phyloP scores from a whole-genome alignment of 2,888 invertebrate species.

The Rapana venosa region DNA sequence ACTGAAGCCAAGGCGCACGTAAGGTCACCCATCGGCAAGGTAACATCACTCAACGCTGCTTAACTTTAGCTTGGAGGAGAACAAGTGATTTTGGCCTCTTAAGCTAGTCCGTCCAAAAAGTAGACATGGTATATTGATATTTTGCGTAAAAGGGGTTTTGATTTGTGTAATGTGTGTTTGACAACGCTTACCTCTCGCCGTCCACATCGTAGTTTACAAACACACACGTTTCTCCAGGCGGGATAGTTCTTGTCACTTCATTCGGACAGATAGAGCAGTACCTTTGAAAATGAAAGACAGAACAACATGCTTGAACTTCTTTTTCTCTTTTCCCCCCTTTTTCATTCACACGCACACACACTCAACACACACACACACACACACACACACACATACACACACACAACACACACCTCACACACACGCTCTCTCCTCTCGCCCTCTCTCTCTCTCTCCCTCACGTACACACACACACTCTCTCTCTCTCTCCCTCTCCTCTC shows the following conservation, averaged over 20 bases:
- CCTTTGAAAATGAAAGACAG: neutral
- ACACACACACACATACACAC: constrained; percentile 29
- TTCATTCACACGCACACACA: neutral
- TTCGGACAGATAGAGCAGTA: neutral
- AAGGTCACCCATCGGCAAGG: too few relatives aligned
- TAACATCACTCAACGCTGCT: too few relatives aligned
- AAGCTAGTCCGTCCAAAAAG: neutral
- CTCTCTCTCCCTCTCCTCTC: neutral
- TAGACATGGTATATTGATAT: neutral
- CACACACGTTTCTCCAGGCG: neutral
- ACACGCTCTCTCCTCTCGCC: constrained; percentile 6
- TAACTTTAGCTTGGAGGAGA: too few relatives aligned
- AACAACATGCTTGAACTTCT: too few relatives aligned
- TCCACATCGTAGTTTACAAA: neutral
- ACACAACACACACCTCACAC: constrained; percentile 6
- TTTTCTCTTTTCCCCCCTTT: too few relatives aligned
- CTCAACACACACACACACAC: neutral
- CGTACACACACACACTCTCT: neutral
- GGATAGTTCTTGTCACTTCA: neutral
- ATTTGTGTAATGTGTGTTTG: neutral
- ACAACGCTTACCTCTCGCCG: neutral
- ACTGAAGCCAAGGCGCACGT: too few relatives aligned
- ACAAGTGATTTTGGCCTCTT: too few relatives aligned
- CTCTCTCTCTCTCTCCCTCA: neutral
- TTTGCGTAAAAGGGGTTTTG: neutral